phyloP scores from a whole-genome alignment of 2,113 vertebrate genomes.

The Toxotes chatareus region DNA sequence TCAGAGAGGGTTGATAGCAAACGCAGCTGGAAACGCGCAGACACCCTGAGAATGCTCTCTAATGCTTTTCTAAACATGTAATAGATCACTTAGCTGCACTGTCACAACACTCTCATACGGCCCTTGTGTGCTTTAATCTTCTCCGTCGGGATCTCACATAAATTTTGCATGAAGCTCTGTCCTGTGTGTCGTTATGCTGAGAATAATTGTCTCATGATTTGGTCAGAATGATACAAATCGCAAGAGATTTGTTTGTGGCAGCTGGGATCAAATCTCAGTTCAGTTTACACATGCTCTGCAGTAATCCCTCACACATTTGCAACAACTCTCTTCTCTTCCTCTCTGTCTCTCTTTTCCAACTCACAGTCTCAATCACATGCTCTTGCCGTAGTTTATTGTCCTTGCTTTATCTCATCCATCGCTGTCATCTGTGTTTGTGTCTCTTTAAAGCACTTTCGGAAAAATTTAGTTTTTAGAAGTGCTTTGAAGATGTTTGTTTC shows the following conservation, averaged over 20 bases:
- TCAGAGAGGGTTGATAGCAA: constrained; percentile 66
- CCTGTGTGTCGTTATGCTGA: constrained; percentile 5
- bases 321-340: too few species aligned
- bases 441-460: neutral
- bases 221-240: constrained; percentile 20
- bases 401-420: neutral
- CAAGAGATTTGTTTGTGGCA: constrained; percentile 29
- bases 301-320: neutral
- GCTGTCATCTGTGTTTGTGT: neutral
- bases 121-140: constrained; percentile 46
- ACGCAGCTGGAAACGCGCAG: constrained; percentile 74
- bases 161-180: neutral
- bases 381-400: neutral
- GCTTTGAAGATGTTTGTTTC: constrained; percentile 9
- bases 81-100: constrained; percentile 76
- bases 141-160: constrained; percentile 29
- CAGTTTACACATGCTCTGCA: constrained; percentile 2
- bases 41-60: constrained; percentile 73
- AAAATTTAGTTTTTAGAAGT: neutral
- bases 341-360: neutral
- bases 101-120: constrained; percentile 47
- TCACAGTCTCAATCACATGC: neutral
- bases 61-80: constrained; percentile 78
- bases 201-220: constrained; percentile 20
- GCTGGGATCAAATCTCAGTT: constrained; percentile 11